Evolutionary conservation across 2,888 invertebrate species (phyloP).

Genomic region (Chesias legatella): DNA sequence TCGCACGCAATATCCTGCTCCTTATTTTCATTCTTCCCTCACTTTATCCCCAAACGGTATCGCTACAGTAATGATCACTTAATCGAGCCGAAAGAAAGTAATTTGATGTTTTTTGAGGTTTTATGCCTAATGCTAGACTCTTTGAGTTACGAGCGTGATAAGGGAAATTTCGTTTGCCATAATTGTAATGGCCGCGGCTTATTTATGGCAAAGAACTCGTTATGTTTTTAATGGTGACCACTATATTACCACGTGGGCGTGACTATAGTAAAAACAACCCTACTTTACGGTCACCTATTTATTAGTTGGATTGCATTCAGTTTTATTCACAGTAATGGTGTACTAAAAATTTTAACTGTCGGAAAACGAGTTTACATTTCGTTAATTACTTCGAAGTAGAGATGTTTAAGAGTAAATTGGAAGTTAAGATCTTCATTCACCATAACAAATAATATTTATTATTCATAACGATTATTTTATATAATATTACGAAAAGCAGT

Average conservation of each 20-base stretch:
- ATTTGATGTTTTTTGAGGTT: slow-evolving; percentile 49
- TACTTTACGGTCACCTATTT: slow-evolving; percentile 48
- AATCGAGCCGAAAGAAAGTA: slow-evolving; percentile 66
- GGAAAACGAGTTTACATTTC: slow-evolving; percentile 11
- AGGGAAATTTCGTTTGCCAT: slow-evolving; percentile 70
- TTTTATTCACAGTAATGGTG: slow-evolving; percentile 28
- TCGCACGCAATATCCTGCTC: slow-evolving; percentile 65
- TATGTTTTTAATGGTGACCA: slow-evolving; percentile 72
- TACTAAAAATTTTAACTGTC: slow-evolving; percentile 21
- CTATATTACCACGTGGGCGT: slow-evolving; percentile 70
- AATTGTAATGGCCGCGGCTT: slow-evolving; percentile 68
- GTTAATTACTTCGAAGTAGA: slow-evolving; percentile 12
- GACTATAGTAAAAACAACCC: slow-evolving; percentile 49
- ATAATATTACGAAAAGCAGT: too few species aligned
- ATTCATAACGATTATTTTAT: too few species aligned
- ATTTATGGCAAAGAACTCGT: slow-evolving; percentile 71
- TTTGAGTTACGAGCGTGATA: slow-evolving; percentile 70
- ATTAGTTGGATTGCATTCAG: slow-evolving; percentile 36
- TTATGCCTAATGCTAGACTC: slow-evolving; percentile 64
- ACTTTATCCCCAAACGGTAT: slow-evolving; percentile 45
- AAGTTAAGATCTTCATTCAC: too few species aligned
- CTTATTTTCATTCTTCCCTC: slow-evolving; percentile 50
- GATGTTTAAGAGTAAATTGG: too few species aligned
- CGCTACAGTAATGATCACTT: slow-evolving; percentile 60
- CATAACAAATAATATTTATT: too few species aligned